Percentiles rank a stretch among this genome's conserved stretches.
Evolutionary conservation across 2,797 vertebrate species (phyloP).

Genomic region (Hybognathus amarus): DNA sequence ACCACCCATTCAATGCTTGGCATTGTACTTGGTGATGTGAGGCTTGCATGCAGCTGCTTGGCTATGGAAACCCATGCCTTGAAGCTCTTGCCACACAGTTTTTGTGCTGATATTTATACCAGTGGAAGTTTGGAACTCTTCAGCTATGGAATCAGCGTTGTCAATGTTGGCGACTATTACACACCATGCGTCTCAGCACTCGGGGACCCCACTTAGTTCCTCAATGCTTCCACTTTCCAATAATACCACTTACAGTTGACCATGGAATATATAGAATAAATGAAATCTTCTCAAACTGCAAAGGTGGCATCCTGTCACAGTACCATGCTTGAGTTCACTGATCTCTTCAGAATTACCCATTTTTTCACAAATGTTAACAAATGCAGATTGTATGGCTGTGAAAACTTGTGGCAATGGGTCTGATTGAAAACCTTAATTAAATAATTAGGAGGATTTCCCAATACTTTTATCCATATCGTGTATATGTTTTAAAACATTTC

Average conservation of each 20-base stretch:
- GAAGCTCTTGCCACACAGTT: no score
- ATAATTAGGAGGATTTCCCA: background rate
- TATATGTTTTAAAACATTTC: background rate
- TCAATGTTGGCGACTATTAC: no score
- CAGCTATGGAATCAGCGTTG: no score
- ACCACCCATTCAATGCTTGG: no score
- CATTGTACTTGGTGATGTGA: no score
- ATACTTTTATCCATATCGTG: background rate
- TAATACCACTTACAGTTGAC: background rate
- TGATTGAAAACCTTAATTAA: background rate
- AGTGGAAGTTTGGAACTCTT: no score
- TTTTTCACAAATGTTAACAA: background rate
- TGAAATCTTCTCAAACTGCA: background rate
- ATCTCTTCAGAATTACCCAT: background rate
- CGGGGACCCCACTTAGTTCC: no score
- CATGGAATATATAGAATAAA: background rate
- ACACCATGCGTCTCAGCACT: background rate
- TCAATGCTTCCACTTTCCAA: background rate
- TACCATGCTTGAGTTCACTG: background rate
- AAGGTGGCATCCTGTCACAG: background rate
- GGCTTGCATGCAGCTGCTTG: no score
- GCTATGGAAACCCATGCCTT: no score
- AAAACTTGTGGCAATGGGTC: background rate
- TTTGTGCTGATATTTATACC: no score
- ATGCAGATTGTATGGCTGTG: background rate